A percentile compares a stretch with the other conserved stretches of the same genome.
These are phyloP conservation scores for Prosopocoilus inquinatus DNA, from an alignment of 2,888 invertebrate genomes.

Conservation along the genomic window DNA sequence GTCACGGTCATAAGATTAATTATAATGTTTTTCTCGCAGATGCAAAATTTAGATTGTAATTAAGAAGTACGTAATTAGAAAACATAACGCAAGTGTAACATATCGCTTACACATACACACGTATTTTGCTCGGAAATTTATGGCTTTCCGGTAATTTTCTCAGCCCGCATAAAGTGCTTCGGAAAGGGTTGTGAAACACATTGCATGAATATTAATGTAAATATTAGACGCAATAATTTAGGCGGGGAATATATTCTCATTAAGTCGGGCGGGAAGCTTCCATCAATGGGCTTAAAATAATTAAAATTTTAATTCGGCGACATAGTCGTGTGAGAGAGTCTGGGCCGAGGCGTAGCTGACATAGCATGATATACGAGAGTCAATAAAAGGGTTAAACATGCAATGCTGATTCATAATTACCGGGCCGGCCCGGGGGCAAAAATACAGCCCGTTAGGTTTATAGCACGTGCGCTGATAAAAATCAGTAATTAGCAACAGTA, in stretches of 20 bases:
- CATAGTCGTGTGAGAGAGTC: slow-evolving; percentile 5
- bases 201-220: slow-evolving; percentile 23
- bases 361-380: slow-evolving; percentile 45
- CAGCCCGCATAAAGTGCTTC: slow-evolving; percentile 3
- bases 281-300: slow-evolving; percentile 21
- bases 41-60: too few relatives aligned
- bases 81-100: not conserved
- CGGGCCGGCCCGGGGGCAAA: slow-evolving; percentile 38
- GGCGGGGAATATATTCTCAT: slow-evolving; percentile 17
- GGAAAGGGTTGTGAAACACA: slow-evolving; percentile 18
- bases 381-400: slow-evolving; percentile 49
- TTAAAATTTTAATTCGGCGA: slow-evolving; percentile 32
- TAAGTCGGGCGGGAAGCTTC: slow-evolving; percentile 13
- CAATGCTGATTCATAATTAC: slow-evolving; percentile 48
- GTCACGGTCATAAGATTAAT: too few relatives aligned
- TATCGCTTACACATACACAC: slow-evolving; percentile 2
- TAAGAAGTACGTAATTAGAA: not conserved
- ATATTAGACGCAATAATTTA: slow-evolving; percentile 19
- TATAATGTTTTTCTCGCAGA: too few relatives aligned
- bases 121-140: slow-evolving; percentile 7
- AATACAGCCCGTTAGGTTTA: slow-evolving; percentile 42
- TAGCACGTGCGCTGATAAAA: slow-evolving; percentile 51
- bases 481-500: slow-evolving; percentile 53
- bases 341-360: slow-evolving; percentile 25
- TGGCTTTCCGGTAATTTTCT: slow-evolving; percentile 15